Conservation (phyloP, 2,113 vertebrate species). For the Xerus inauris region DNA sequence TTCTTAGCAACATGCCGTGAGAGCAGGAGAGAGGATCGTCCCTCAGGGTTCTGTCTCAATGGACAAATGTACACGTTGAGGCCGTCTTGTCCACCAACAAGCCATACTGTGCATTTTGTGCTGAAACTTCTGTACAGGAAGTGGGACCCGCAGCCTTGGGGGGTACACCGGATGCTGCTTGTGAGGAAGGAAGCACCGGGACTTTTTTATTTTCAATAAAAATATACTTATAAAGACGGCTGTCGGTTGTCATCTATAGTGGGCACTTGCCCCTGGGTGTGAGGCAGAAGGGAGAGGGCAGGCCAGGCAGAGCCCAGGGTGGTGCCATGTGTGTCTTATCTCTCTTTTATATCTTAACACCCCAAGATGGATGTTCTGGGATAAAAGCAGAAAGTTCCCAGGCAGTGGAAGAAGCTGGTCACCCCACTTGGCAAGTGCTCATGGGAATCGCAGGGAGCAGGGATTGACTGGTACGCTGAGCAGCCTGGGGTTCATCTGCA, state of each 20-base stretch:
- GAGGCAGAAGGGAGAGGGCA: neutral
- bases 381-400: neutral
- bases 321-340: no score
- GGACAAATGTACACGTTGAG: constrained; percentile 84
- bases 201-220: constrained; percentile 98
- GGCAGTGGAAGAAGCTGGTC: neutral
- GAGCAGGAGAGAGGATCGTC: constrained; percentile 87
- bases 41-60: constrained; percentile 87
- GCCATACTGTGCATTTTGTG: constrained; percentile 90
- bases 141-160: constrained; percentile 87
- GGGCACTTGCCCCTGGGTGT: neutral
- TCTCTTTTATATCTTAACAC: no score
- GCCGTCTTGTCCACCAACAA: constrained; percentile 91
- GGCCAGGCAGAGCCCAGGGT: neutral
- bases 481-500: neutral
- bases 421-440: neutral
- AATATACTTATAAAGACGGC: constrained; percentile 88
- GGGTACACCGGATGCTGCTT: constrained; percentile 87
- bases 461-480: rapidly evolving
- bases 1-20: constrained; percentile 90
- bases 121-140: constrained; percentile 89
- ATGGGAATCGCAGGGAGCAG: neutral
- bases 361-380: no score
- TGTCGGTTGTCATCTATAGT: constrained; percentile 3
- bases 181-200: constrained; percentile 85